phyloP scores from a whole-genome alignment of 2,113 vertebrate species.

The Mormyrus lacerda region DNA sequence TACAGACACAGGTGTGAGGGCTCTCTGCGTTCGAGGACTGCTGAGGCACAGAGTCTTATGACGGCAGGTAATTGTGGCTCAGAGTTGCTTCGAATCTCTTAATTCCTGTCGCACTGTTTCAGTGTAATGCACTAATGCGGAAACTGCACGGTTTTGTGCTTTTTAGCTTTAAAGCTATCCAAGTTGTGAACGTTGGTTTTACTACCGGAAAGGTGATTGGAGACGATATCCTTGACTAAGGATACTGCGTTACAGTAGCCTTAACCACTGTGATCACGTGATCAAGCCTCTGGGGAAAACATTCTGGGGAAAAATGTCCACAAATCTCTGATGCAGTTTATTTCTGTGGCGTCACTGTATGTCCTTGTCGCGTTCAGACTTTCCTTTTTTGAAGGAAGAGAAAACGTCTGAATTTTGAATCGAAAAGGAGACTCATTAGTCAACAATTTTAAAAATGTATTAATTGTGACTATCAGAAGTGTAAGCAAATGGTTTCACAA shows the following conservation, averaged over 20 bases:
- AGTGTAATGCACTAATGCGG: not conserved
- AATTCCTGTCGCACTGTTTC: not conserved
- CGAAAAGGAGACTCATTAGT: conserved; percentile 13
- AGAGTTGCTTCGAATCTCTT: not conserved
- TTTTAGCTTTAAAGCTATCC: conserved; percentile 2
- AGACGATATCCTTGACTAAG: not conserved
- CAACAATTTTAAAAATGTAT: conserved; percentile 9
- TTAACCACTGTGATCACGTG: not conserved
- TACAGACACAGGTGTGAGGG: not conserved
- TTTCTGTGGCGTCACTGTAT: not conserved
- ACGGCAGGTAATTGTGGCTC: not conserved
- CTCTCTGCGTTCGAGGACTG: not conserved
- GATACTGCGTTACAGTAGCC: not conserved
- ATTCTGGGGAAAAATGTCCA: not conserved
- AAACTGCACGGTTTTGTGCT: not conserved
- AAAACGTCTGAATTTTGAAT: conserved; percentile 17
- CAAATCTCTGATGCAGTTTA: not conserved
- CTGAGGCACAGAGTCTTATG: not conserved
- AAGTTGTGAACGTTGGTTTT: not conserved
- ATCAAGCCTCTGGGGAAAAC: conserved; percentile 9
- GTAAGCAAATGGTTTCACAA: conserved; percentile 18
- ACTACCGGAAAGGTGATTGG: not conserved
- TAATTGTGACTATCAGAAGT: conserved; percentile 21
- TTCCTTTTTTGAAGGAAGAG: conserved; percentile 15
- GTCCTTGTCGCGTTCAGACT: not conserved